Conservation (phyloP, 2,797 vertebrate species). For the Sternarchorhynchus goeldii region DNA sequence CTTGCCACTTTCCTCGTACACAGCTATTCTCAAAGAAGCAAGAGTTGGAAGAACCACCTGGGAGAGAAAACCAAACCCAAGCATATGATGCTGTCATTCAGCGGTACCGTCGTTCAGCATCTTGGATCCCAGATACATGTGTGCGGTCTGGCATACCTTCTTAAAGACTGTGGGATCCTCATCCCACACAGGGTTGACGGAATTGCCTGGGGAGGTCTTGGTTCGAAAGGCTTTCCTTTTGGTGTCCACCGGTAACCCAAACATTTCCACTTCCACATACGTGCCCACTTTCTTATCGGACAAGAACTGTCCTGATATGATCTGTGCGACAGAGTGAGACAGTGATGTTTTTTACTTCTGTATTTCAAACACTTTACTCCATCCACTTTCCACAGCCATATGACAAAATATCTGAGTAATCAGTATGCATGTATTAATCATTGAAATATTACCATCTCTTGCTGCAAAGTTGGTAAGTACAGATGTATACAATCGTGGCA, state of each 20-base stretch:
- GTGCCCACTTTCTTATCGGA: conserved; percentile 96
- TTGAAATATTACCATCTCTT: background rate
- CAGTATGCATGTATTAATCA: background rate
- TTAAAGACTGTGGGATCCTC: conserved; percentile 97
- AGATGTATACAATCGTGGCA: background rate
- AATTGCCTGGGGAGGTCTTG: conserved; percentile 93
- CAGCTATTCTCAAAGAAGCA: conserved; percentile 91
- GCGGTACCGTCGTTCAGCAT: too few relatives aligned
- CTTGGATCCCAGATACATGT: background rate
- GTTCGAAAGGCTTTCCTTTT: conserved; percentile 96
- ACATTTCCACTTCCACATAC: conserved; percentile 97
- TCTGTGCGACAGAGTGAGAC: conserved; percentile 68
- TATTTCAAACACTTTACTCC: too few relatives aligned
- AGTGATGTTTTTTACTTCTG: background rate
- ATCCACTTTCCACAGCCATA: too few relatives aligned
- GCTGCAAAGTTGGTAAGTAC: background rate
- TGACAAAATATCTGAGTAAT: too few relatives aligned
- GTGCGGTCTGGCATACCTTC: conserved; percentile 75
- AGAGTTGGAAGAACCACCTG: conserved; percentile 94
- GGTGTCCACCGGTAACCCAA: conserved; percentile 94
- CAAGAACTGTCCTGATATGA: conserved; percentile 97
- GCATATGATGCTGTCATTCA: background rate
- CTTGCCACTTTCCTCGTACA: conserved; percentile 97
- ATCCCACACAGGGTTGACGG: conserved; percentile 96
- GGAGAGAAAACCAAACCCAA: background rate